These are phyloP conservation scores for Lithobates sylvaticus DNA, from an alignment of 2,797 vertebrate genomes.

Conservation along the genomic window DNA sequence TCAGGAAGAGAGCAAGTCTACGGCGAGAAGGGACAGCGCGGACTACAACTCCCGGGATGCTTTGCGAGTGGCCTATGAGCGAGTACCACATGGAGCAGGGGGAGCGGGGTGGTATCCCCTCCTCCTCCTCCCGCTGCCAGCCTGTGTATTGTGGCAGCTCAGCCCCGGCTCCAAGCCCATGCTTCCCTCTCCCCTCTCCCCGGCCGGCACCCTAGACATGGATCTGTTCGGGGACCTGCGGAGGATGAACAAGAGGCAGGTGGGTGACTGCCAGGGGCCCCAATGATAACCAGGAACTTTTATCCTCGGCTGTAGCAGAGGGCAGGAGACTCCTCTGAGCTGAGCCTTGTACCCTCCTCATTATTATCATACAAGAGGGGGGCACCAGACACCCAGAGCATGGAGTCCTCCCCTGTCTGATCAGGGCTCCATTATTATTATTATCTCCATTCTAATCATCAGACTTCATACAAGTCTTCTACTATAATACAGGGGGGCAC, in stretches of 20 bases:
- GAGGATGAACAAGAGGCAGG: constrained; percentile 84
- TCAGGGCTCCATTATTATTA: no score
- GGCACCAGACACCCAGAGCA: no score
- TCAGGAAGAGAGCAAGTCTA: neutral
- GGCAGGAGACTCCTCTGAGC: no score
- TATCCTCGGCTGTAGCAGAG: neutral
- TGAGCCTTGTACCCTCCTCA: no score
- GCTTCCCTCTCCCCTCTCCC: neutral
- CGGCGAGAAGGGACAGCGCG: no score
- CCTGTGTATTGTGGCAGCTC: constrained; percentile 8
- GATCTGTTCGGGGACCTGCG: constrained; percentile 79
- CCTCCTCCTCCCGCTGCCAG: constrained; percentile 11
- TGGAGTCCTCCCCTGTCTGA: no score
- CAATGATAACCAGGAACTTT: constrained; percentile 5
- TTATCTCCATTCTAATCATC: no score
- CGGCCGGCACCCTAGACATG: constrained; percentile 60
- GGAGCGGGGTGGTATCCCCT: neutral
- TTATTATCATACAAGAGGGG: no score
- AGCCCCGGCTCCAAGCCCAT: neutral
- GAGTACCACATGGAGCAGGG: constrained; percentile 51
- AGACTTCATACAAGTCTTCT: no score
- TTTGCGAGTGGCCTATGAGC: constrained; percentile 56
- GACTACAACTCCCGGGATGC: constrained; percentile 39
- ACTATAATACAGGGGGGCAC: no score
- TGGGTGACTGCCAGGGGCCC: constrained; percentile 55